Evolutionary conservation across 2,113 vertebrate species (phyloP).

Genomic region (Lepus timidus): DNA sequence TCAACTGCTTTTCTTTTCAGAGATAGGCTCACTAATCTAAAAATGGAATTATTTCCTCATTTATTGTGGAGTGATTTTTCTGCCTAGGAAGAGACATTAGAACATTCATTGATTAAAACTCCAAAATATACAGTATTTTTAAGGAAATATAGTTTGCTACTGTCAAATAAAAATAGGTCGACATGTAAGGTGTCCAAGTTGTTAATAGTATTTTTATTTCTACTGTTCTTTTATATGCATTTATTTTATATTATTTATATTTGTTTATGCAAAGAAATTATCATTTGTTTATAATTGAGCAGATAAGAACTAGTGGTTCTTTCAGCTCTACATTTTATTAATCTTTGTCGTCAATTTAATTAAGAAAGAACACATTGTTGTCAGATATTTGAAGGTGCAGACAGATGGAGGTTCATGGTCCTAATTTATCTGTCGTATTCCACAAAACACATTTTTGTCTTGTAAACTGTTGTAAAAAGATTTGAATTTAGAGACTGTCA

Average conservation of each 20-base stretch:
- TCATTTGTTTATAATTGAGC: background rate
- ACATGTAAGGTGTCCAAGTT: background rate
- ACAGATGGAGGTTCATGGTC: background rate
- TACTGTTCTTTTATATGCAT: background rate
- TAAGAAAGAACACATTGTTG: background rate
- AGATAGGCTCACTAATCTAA: background rate
- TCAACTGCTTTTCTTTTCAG: background rate
- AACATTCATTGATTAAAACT: background rate
- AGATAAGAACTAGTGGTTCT: background rate
- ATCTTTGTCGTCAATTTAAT: background rate
- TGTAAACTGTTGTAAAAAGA: background rate
- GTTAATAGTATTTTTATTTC: background rate
- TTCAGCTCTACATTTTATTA: background rate
- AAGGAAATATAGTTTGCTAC: background rate
- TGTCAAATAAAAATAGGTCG: background rate
- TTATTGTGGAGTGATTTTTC: background rate
- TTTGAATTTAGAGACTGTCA: background rate
- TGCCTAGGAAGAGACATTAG: background rate
- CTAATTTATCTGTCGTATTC: background rate
- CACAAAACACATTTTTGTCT: background rate
- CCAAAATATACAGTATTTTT: background rate
- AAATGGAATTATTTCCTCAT: constrained; percentile 3
- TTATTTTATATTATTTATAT: background rate
- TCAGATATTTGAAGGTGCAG: background rate
- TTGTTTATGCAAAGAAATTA: background rate